Evolutionary conservation across 2,888 invertebrate species (phyloP), one percentile per base, ranked within the genome.

Genomic region (Trissolcus japonicus): DNA sequence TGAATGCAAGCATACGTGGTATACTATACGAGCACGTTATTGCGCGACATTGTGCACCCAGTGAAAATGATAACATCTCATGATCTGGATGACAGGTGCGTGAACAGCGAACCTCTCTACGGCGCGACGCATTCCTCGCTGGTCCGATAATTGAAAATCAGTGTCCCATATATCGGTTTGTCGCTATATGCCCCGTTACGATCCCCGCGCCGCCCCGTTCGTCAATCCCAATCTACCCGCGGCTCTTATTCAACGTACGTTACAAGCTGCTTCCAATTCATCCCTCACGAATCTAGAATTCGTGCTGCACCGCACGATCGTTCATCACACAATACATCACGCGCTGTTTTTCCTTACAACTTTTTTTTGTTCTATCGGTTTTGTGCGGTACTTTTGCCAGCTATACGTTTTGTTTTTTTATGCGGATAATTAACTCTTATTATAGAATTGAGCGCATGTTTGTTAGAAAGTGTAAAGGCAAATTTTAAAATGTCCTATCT

Each of bases 81-180:
- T 82, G 82, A 82, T 82, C 82, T 81, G 79, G 80, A 76, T 82
- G 82, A 80, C 82, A 80, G 82, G 74, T 81, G 80, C 78, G 76
- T 65, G 78, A 80, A 78, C 76, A 71, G 76, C 67, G 72, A 75
- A 71, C 68, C 75, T 54, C 71, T 68, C 75, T 79, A 75, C 66
- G 68, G 63, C 63, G 56, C 61, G 61, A 56, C 73, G 80, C 79
- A 81, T 82, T 82, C 79, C 76, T 66, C 75, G 80, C 75, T 78
- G 81, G 80, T 79, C 79, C 81, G 81, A 83, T 82, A 83, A 83
- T 83, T 82, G 82, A 80, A 82, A 82, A 83, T 83, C 82, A 82
- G 81, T 82, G 82, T 83, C 80, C 79, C 80, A 78, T 79, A 79
- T 81, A 82, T 81, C 83, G 80, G 79, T 82, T 79, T 79, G 79